A percentile compares a stretch with the other conserved stretches of the same genome.
phyloP scores from a whole-genome alignment of 2,797 vertebrate species.

The Helicolenus hilgendorfi region DNA sequence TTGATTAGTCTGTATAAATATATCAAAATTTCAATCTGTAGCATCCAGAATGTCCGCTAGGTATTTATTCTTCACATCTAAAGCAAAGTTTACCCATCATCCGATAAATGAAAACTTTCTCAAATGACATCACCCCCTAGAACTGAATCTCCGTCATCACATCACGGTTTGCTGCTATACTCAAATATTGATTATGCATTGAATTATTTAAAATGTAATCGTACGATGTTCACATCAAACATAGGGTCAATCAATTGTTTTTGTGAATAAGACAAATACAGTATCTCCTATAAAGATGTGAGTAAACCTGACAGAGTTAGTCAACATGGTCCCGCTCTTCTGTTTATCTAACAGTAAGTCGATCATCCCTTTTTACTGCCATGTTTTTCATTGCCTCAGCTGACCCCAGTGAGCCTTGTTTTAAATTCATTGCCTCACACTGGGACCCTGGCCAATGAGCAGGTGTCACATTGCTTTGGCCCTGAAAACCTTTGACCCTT shows the following conservation, averaged over 20 bases:
- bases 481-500: constrained; percentile 47
- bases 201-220: not conserved
- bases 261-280: not conserved
- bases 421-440: constrained; percentile 46
- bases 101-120: not conserved
- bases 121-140: not conserved
- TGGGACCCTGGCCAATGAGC: constrained; percentile 51
- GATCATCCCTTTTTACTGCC: not conserved
- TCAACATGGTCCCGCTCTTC: not conserved
- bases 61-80: not conserved
- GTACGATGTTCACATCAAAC: not conserved
- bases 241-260: not conserved
- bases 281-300: not conserved
- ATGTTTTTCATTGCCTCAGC: not conserved
- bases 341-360: not conserved
- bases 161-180: not conserved
- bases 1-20: not conserved
- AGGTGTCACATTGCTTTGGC: constrained; percentile 65
- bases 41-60: not conserved
- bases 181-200: not conserved
- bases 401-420: constrained; percentile 19
- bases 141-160: not conserved
- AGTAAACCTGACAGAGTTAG: not conserved
- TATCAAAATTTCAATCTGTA: not conserved
- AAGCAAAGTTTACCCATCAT: not conserved